Conservation (phyloP, 2,888 invertebrate species). For the Tenodera sinensis region DNA sequence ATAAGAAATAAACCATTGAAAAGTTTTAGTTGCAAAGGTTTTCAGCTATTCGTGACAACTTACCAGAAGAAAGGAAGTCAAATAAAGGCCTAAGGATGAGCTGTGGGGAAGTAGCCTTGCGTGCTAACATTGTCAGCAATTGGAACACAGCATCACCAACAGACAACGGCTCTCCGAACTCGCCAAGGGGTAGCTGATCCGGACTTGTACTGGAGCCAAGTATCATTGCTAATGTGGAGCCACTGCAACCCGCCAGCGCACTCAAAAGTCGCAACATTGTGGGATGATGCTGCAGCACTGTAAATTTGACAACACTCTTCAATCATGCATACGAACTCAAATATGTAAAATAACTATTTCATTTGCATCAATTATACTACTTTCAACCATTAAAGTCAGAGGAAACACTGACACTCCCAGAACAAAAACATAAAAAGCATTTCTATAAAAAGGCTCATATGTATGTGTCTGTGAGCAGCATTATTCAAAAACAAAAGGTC, state of each 20-base stretch:
- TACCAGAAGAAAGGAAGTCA: conserved; percentile 59
- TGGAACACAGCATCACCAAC: conserved; percentile 87
- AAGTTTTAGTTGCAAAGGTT: too few species aligned
- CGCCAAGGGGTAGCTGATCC: conserved; percentile 39
- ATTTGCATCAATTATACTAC: too few species aligned
- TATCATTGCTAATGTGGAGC: conserved; percentile 66
- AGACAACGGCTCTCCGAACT: conserved; percentile 61
- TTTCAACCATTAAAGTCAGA: too few species aligned
- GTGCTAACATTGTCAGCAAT: conserved; percentile 68
- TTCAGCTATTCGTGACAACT: conserved; percentile 28
- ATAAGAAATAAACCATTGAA: too few species aligned
- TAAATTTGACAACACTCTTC: conserved; percentile 24
- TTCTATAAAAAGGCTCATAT: too few species aligned
- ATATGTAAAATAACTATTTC: too few species aligned
- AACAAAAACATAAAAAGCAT: too few species aligned
- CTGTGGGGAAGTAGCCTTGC: conserved; percentile 63
- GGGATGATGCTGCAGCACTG: conserved; percentile 69
- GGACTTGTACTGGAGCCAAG: conserved; percentile 47
- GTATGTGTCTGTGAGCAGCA: too few species aligned
- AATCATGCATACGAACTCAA: too few species aligned
- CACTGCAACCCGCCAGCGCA: conserved; percentile 72
- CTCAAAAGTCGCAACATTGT: conserved; percentile 81
- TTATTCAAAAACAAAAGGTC: too few species aligned
- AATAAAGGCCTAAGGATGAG: conserved; percentile 75
- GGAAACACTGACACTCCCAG: too few species aligned